A percentile compares a stretch with the other conserved stretches of the same genome.
Conservation (phyloP, 1,140 invertebrate species). For the Mercenaria mercenaria region DNA sequence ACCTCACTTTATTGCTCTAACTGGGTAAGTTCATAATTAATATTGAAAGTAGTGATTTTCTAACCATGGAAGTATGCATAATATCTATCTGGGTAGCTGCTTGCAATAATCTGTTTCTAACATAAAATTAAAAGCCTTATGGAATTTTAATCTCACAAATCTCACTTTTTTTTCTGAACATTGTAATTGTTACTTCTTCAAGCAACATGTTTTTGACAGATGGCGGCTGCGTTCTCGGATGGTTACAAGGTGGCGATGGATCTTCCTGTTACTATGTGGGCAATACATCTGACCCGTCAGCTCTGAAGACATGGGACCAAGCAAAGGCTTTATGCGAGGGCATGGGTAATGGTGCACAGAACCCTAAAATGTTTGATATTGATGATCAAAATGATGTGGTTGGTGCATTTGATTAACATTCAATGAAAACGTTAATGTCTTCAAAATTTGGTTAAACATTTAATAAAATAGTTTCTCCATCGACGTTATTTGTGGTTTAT, state of each 20-base stretch:
- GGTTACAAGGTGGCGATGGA: not conserved
- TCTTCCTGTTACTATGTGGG: slow-evolving; percentile 38
- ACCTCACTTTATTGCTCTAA: too few relatives aligned
- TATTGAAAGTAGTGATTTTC: too few relatives aligned
- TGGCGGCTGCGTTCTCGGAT: slow-evolving; percentile 16
- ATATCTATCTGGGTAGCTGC: too few relatives aligned
- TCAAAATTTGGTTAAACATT: not conserved
- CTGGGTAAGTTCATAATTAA: too few relatives aligned
- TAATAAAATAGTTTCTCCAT: not conserved
- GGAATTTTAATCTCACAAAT: too few relatives aligned
- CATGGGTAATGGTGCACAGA: not conserved
- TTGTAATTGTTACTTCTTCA: too few relatives aligned
- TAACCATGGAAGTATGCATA: too few relatives aligned
- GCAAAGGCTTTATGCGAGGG: slow-evolving; percentile 29
- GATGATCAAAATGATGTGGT: slow-evolving; percentile 38
- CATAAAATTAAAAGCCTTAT: too few relatives aligned
- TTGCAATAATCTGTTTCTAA: too few relatives aligned
- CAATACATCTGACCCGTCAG: slow-evolving; percentile 18
- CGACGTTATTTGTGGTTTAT: too few relatives aligned
- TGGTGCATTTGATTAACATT: not conserved
- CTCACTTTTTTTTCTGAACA: too few relatives aligned
- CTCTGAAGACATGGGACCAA: slow-evolving; percentile 20
- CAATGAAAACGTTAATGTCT: not conserved
- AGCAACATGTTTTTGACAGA: too few relatives aligned
- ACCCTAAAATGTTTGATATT: not conserved